Base-by-base conservation (phyloP, 1,140 invertebrate species). In the Psilanteris sp. region DNA sequence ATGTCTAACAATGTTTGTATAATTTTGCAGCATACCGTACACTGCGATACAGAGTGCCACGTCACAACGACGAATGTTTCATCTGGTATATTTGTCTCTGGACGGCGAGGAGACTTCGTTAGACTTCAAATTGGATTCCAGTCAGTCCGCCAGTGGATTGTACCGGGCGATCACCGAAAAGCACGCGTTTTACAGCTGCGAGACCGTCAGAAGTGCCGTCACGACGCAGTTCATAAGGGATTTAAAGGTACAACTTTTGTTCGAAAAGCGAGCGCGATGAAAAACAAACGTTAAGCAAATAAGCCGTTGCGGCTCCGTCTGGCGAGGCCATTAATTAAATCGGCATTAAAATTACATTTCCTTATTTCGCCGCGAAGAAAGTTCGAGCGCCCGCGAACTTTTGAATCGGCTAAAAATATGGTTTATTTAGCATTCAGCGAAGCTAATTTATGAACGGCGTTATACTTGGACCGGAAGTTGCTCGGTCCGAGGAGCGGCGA, bases 161-260 rank as follows among this genome's bases (percentile, higher is more conserved):
- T 96, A 96, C 83, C 90, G 95, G 29, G 94, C 94, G n/a, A 93
- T 96, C 43, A 96, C 95, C 0, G 96, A 96, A 85, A 95, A 95
- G 79, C 95, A 96, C 82, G 95, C 95, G 2, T 97, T 97, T 89
- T 97, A 96, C 84, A 95, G 94, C 77, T 96, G 95, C 87, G 95
- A 96, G 83, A 96, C 95, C 0, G 95, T 97, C 1, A 90, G 95
- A 7, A 94, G 92, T 77, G 94, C 94, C 48, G 95, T 97, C 14
- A 96, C 94, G 2, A 92, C 94, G 32, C 95, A 96, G 84, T 96
- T 95, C 81, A 95, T 96, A 22, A 90, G 95, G 52, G 95, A 96
- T 88, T 89, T 97, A 48, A 96, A 96, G 90, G 91, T 92, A 81
- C 4, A 37, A 43, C n/a, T n/a, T n/a, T n/a, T n/a, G n/a, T n/a